Percentiles rank a stretch among this genome's conserved stretches.
These are phyloP conservation scores for Syngnathus typhle DNA, from an alignment of 2,113 vertebrate species.

Conservation along the genomic window DNA sequence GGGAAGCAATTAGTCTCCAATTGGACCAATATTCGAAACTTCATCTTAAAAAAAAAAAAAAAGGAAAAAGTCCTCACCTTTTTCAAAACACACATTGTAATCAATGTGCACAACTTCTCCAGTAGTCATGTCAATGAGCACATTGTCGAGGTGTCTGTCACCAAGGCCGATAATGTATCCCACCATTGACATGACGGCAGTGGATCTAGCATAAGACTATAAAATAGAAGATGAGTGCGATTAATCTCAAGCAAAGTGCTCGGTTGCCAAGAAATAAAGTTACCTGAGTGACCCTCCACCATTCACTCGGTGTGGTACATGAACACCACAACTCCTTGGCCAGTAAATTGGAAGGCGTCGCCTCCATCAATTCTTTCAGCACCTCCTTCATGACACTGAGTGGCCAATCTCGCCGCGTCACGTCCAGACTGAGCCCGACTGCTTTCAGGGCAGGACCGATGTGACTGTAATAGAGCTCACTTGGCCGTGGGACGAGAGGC, in stretches of 20 bases:
- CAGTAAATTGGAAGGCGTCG: constrained; percentile 90
- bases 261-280: not conserved
- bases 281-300: constrained; percentile 99
- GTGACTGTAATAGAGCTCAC: constrained; percentile 97
- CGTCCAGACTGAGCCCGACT: constrained; percentile 87
- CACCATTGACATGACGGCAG: constrained; percentile 99
- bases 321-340: constrained; percentile 98
- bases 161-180: constrained; percentile 98
- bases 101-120: constrained; percentile 99
- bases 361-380: constrained; percentile 91
- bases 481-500: constrained; percentile 91
- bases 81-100: constrained; percentile 99
- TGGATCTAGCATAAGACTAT: constrained; percentile 93
- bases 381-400: constrained; percentile 93
- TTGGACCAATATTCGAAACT: not conserved
- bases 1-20: not conserved
- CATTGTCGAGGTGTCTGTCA: constrained; percentile 96
- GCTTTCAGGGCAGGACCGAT: constrained; percentile 92
- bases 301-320: constrained; percentile 91
- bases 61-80: constrained; percentile 74
- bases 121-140: constrained; percentile 97
- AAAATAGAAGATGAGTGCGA: not conserved
- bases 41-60: not conserved
- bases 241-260: not conserved
- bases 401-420: constrained; percentile 94